Conservation (phyloP, 2,113 vertebrate genomes). For the Eptesicus fuscus region DNA sequence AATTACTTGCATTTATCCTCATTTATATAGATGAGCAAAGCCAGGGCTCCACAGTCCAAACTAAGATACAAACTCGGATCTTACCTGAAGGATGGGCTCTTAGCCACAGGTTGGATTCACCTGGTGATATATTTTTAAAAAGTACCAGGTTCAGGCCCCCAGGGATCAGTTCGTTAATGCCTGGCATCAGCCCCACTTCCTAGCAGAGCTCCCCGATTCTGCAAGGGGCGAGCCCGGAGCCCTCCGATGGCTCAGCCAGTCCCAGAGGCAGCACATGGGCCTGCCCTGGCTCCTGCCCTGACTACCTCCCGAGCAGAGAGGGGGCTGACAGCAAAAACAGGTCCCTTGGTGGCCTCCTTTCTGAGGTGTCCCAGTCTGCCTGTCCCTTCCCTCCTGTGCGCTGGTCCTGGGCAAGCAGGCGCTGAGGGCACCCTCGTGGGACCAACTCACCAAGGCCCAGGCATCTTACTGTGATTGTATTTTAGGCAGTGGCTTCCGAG, state of each 20-base stretch:
- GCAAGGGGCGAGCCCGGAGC: rapidly evolving
- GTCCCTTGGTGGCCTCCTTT: not conserved
- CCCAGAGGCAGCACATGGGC: not conserved
- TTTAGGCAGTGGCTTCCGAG: slow-evolving; percentile 96
- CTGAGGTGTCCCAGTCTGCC: not conserved
- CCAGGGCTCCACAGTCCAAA: not conserved
- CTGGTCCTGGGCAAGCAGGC: not conserved
- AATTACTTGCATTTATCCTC: not conserved
- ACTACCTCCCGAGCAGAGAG: not conserved
- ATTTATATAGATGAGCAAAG: slow-evolving; percentile 17
- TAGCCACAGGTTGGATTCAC: not conserved
- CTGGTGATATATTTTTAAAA: not conserved
- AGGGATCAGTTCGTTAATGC: not conserved
- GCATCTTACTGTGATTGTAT: not conserved
- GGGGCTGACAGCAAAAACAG: not conserved
- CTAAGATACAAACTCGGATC: not conserved
- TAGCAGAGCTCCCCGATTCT: not conserved
- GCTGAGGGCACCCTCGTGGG: not conserved
- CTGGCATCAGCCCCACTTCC: not conserved
- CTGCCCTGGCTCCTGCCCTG: not conserved
- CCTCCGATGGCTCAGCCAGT: not conserved
- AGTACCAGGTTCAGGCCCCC: not conserved
- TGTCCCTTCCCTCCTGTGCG: not conserved
- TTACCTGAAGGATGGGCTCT: not conserved
- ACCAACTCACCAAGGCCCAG: not conserved